Conservation (phyloP, 2,113 vertebrate species). For the Odobenus rosmarus region DNA sequence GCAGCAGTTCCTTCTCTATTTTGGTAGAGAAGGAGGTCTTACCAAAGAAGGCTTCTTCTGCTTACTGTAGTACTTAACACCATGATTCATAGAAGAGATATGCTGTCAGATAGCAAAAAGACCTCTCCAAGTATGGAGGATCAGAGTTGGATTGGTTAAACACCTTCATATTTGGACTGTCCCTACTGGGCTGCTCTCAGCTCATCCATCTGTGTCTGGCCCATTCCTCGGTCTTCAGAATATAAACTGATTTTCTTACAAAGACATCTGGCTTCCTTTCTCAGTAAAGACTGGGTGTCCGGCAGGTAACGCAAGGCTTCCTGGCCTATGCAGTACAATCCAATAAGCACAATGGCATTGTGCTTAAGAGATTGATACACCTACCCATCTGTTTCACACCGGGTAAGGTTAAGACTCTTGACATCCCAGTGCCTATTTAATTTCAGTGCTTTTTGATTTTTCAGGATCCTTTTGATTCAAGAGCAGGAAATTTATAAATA, state of each 20-base stretch:
- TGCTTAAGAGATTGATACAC: background rate
- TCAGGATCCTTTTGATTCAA: conserved; percentile 30
- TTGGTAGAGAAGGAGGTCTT: background rate
- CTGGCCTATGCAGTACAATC: background rate
- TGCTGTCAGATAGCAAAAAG: background rate
- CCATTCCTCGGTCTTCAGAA: background rate
- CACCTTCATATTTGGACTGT: background rate
- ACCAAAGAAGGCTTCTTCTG: background rate
- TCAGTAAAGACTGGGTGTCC: background rate
- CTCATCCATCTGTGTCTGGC: background rate
- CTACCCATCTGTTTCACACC: background rate
- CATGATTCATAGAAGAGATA: background rate
- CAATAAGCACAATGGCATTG: background rate
- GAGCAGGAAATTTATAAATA: background rate
- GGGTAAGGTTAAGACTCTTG: conserved; percentile 19
- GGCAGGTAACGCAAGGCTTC: background rate
- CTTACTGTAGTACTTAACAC: background rate
- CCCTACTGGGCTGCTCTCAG: background rate
- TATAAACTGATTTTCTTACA: background rate
- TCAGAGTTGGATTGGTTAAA: background rate
- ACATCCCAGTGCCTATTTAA: background rate
- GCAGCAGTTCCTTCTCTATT: background rate
- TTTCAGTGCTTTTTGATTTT: conserved; percentile 20
- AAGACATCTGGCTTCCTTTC: background rate
- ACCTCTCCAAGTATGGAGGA: background rate